These are phyloP conservation scores for Parelbella ahira DNA, from an alignment of 2,888 invertebrate genomes.

Conservation along the genomic window DNA sequence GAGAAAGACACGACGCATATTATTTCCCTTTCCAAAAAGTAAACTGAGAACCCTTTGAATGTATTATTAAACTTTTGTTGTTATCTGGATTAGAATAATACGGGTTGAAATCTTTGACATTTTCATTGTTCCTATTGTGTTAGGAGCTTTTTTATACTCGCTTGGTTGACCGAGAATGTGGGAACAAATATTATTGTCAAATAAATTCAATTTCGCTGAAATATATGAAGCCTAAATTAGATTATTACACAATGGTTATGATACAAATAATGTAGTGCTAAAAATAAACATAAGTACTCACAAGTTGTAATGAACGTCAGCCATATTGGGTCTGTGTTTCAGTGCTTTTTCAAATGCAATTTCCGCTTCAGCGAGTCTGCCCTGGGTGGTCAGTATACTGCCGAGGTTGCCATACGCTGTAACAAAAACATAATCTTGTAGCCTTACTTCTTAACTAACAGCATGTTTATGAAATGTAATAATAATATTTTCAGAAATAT, in stretches of 20 bases:
- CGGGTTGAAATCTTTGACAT: constrained; percentile 28
- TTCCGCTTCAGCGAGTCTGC: constrained; percentile 93
- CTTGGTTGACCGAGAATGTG: background rate
- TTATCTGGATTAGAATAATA: constrained; percentile 59
- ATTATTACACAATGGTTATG: no score
- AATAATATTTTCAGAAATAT: no score
- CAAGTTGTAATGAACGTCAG: constrained; percentile 99
- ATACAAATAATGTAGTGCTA: no score
- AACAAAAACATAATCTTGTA: constrained; percentile 45
- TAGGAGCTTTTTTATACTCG: constrained; percentile 9
- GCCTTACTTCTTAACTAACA: no score
- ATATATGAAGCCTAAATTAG: no score
- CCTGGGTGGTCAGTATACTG: constrained; percentile 95
- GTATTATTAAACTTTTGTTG: constrained; percentile 67
- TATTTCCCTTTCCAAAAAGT: constrained; percentile 55
- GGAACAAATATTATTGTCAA: constrained; percentile 8
- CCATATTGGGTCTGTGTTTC: constrained; percentile 96
- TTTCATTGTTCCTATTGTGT: constrained; percentile 13
- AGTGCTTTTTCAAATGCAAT: constrained; percentile 95
- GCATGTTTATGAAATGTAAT: no score
- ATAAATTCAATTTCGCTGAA: no score
- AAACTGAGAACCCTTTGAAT: constrained; percentile 54
- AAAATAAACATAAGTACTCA: constrained; percentile 84
- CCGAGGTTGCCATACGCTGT: constrained; percentile 98
- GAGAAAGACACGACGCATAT: constrained; percentile 57